A percentile compares a stretch with the other conserved stretches of the same genome.
Conservation (phyloP, 2,888 invertebrate genomes). For the Steromphala cineraria region DNA sequence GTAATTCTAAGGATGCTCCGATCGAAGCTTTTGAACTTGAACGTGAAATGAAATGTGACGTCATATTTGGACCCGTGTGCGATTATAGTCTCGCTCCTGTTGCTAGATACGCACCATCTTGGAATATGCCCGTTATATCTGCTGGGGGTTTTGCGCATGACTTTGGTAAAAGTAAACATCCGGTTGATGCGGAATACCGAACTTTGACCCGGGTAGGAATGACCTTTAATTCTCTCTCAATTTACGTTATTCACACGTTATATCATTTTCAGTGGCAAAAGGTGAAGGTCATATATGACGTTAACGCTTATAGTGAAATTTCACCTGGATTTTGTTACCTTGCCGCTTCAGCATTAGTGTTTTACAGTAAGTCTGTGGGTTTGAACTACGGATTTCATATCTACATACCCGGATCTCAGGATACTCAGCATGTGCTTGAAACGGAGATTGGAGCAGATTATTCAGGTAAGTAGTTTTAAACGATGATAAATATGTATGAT, state of each 20-base stretch:
- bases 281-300: slow-evolving; percentile 84
- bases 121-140: slow-evolving; percentile 93
- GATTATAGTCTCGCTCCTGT: slow-evolving; percentile 88
- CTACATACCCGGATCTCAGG: slow-evolving; percentile 19
- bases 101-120: slow-evolving; percentile 89
- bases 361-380: slow-evolving; percentile 30
- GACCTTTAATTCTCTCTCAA: slow-evolving; percentile 50
- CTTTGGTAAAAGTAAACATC: slow-evolving; percentile 46
- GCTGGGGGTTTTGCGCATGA: slow-evolving; percentile 66
- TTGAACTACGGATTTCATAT: slow-evolving; percentile 28
- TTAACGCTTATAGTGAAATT: slow-evolving; percentile 82
- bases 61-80: slow-evolving; percentile 65
- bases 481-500: no score
- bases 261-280: slow-evolving; percentile 47
- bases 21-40: slow-evolving; percentile 51
- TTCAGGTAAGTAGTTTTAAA: slow-evolving; percentile 31
- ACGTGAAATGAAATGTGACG: slow-evolving; percentile 37
- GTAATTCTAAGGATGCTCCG: slow-evolving; percentile 47
- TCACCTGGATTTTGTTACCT: slow-evolving; percentile 84
- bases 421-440: slow-evolving; percentile 17
- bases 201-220: slow-evolving; percentile 62
- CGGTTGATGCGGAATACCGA: slow-evolving; percentile 37
- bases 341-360: slow-evolving; percentile 81
- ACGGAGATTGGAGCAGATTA: slow-evolving; percentile 27
- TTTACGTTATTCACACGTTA: slow-evolving; percentile 36